phyloP scores from a whole-genome alignment of 2,797 vertebrate species.

The Falco cherrug region DNA sequence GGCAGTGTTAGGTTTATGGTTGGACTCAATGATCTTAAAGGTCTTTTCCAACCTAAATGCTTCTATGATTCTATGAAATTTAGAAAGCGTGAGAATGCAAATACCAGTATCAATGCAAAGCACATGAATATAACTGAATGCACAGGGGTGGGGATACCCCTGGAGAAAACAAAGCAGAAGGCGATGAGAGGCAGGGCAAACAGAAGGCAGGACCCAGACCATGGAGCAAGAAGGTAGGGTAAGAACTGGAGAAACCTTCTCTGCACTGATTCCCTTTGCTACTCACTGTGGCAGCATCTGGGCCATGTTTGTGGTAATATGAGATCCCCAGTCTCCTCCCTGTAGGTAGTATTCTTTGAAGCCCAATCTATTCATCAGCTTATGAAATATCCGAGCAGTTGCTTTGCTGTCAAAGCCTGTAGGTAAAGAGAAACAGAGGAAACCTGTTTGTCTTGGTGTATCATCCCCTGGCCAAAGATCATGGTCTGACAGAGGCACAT shows the following conservation, averaged over 20 bases:
- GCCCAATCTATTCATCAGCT: conserved; percentile 87
- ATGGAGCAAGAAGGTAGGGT: neutral
- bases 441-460: neutral
- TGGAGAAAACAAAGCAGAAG: neutral
- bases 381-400: conserved; percentile 86
- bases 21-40: too few relatives aligned
- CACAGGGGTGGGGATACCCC: neutral
- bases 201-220: neutral
- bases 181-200: neutral
- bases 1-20: too few relatives aligned
- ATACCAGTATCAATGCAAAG: neutral
- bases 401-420: conserved; percentile 82
- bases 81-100: neutral
- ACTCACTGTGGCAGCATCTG: conserved; percentile 91
- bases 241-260: neutral
- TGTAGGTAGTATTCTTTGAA: conserved; percentile 87
- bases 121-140: neutral
- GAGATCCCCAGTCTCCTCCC: conserved; percentile 88
- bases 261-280: neutral
- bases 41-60: too few relatives aligned
- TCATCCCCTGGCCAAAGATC: neutral
- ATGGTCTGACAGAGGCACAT: fast-evolving
- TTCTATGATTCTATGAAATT: neutral
- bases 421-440: neutral
- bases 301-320: conserved; percentile 84